Conservation (phyloP, 1,140 invertebrate genomes). For the Drosophila punjabiensis region DNA sequence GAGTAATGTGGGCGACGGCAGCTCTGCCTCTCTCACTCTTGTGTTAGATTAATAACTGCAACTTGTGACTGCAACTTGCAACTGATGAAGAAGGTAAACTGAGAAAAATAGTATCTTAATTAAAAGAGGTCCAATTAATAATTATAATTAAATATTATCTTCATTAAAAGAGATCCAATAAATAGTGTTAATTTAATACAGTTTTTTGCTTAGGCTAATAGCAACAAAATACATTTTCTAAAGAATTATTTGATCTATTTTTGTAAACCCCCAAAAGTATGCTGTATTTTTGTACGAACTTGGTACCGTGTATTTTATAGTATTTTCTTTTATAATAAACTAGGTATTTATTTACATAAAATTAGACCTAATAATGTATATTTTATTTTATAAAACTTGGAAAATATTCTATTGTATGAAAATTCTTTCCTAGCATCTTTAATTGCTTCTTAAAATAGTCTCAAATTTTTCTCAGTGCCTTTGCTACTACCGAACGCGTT, state of each 20-base stretch:
- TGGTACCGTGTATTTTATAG: no score
- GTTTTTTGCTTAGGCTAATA: no score
- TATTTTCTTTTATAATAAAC: no score
- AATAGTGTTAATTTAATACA: no score
- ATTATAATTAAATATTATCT: no score
- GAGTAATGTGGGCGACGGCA: conserved; percentile 26
- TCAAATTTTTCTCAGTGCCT: conserved; percentile 5
- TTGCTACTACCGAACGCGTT: conserved; percentile 43
- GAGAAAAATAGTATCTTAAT: neutral
- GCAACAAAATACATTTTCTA: no score
- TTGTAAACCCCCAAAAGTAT: no score
- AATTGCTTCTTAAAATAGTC: neutral
- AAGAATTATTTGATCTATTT: no score
- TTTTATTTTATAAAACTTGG: neutral
- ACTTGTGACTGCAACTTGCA: conserved; percentile 13
- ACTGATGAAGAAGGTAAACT: conserved; percentile 13
- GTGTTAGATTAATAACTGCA: conserved; percentile 75
- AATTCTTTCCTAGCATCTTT: no score
- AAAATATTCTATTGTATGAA: neutral
- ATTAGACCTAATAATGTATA: no score
- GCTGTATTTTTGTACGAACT: no score
- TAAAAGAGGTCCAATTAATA: neutral
- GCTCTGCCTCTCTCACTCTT: neutral
- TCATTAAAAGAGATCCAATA: no score
- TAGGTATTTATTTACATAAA: neutral